A percentile compares a stretch with the other conserved stretches of the same genome.
phyloP scores from a whole-genome alignment of 1,140 invertebrate genomes.

The Anastrepha ludens region DNA sequence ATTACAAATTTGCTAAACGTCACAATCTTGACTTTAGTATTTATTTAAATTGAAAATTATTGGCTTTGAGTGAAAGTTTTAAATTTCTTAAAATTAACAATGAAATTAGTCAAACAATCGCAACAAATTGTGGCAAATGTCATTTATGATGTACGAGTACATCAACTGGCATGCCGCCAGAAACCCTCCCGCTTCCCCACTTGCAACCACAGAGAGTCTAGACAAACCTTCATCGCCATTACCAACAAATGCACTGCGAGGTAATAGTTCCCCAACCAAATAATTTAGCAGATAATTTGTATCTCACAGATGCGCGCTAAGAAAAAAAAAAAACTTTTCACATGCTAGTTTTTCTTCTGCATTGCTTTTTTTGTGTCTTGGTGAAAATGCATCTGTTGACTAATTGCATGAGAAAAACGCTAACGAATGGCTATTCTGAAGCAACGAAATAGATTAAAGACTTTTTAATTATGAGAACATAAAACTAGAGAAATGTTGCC shows the following conservation, averaged over 20 bases:
- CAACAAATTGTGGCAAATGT: background rate
- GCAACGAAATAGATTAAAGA: conserved; percentile 18
- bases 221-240: background rate
- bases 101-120: conserved; percentile 10
- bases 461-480: background rate
- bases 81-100: conserved; percentile 1
- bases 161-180: background rate
- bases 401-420: background rate
- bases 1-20: no score
- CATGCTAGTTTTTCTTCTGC: background rate
- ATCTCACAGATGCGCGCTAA: background rate
- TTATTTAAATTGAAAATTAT: no score
- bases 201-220: background rate
- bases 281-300: conserved; percentile 17
- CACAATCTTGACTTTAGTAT: no score
- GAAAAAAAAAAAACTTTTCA: background rate
- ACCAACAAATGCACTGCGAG: background rate
- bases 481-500: no score
- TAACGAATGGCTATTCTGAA: conserved; percentile 4
- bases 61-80: background rate
- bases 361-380: background rate
- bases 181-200: background rate
- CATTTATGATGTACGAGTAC: background rate
- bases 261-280: background rate
- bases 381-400: conserved; percentile 24